Percentiles rank a stretch among this genome's conserved stretches.
Conservation (phyloP, 2,888 invertebrate genomes). For the Horisme vitalbata region DNA sequence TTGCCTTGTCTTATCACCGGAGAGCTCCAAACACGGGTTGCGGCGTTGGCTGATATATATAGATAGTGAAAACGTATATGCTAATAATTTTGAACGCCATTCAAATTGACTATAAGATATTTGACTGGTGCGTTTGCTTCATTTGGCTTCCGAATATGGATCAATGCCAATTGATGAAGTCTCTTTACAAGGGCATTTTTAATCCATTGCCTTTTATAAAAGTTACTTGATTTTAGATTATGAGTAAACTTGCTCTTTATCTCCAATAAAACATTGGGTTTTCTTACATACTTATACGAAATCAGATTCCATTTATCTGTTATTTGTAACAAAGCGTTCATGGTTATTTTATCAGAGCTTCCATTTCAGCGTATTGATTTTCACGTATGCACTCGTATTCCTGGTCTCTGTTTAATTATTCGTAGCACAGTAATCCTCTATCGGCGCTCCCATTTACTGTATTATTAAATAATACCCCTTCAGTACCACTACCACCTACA, state of each 20-base stretch:
- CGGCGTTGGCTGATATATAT: background rate
- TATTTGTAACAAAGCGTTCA: background rate
- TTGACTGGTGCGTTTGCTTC: background rate
- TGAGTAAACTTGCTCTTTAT: too few species aligned
- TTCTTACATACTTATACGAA: background rate
- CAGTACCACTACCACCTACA: too few species aligned
- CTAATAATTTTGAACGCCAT: background rate
- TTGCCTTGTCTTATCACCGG: slow-evolving; percentile 3
- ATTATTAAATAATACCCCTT: slow-evolving; percentile 1
- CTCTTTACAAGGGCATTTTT: too few species aligned
- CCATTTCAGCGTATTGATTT: slow-evolving; percentile 11
- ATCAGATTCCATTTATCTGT: background rate
- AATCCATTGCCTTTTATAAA: too few species aligned
- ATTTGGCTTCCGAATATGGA: background rate
- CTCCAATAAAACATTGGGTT: too few species aligned
- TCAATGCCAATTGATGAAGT: too few species aligned
- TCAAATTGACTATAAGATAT: slow-evolving; percentile 3
- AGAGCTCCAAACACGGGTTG: background rate
- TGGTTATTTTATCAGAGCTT: background rate
- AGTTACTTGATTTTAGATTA: too few species aligned
- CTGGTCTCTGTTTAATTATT: slow-evolving; percentile 1
- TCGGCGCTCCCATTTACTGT: slow-evolving; percentile 2
- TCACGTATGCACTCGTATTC: background rate
- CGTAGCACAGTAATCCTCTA: slow-evolving; percentile 3
- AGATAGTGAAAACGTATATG: background rate